phyloP scores from a whole-genome alignment of 2,888 invertebrate genomes.

The Drosophila lacicola region DNA sequence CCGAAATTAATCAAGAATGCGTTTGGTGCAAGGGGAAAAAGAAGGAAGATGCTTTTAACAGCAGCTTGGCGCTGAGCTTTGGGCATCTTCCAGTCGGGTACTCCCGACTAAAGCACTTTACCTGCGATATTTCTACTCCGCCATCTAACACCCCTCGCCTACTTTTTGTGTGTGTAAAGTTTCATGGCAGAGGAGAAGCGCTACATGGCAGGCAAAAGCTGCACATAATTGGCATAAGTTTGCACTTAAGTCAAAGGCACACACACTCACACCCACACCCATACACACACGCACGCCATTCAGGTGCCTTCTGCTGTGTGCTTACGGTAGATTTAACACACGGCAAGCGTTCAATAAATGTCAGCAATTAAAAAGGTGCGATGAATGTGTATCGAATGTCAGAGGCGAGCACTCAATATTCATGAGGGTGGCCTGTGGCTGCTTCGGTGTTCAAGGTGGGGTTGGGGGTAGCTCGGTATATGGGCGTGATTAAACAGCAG shows the following conservation, averaged over 20 bases:
- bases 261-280: background rate
- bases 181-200: conserved; percentile 17
- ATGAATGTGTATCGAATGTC: conserved; percentile 66
- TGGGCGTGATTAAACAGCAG: conserved; percentile 48
- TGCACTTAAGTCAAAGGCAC: conserved; percentile 72
- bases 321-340: conserved; percentile 73
- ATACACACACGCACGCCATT: conserved; percentile 1
- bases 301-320: conserved; percentile 35
- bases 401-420: conserved; percentile 17
- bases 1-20: too few relatives aligned
- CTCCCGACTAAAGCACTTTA: too few relatives aligned
- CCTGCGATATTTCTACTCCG: too few relatives aligned
- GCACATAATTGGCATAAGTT: conserved; percentile 75
- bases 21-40: too few relatives aligned
- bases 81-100: too few relatives aligned
- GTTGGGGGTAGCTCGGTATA: conserved; percentile 9
- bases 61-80: too few relatives aligned
- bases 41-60: too few relatives aligned
- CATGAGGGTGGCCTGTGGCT: background rate
- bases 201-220: conserved; percentile 51
- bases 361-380: conserved; percentile 75
- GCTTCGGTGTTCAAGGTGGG: background rate
- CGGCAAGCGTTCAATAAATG: conserved; percentile 68
- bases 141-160: too few relatives aligned
- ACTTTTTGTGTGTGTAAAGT: conserved; percentile 20